Percentiles rank a stretch among this genome's conserved stretches.
Evolutionary conservation across 2,113 vertebrate genomes (phyloP).

Genomic region (Sapayoa aenigma): DNA sequence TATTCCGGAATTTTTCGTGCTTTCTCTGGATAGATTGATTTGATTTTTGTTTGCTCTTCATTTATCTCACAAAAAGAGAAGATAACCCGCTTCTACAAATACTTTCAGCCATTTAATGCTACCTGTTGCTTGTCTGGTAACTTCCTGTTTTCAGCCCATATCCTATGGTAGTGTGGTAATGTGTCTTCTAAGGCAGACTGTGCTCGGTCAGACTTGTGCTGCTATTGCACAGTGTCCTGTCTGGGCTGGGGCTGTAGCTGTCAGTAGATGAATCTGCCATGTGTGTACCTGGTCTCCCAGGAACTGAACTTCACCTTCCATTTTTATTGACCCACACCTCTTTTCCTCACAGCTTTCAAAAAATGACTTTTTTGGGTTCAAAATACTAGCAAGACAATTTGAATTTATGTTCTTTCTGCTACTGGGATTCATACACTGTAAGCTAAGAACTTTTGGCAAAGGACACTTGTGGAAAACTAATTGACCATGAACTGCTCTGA

Average conservation of each 20-base stretch:
- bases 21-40: not conserved
- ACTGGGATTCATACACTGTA: not conserved
- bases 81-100: not conserved
- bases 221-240: accelerated
- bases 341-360: not conserved
- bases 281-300: not conserved
- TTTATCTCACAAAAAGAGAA: not conserved
- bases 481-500: not conserved
- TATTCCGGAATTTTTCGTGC: not conserved
- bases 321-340: not conserved
- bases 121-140: not conserved
- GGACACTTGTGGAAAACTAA: not conserved
- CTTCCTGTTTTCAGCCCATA: not conserved
- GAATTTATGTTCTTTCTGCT: not conserved
- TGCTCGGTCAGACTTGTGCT: not conserved
- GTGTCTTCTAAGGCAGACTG: not conserved
- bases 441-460: not conserved
- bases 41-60: not conserved
- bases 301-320: not conserved
- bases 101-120: not conserved
- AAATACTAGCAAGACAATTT: not conserved
- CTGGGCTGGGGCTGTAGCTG: not conserved
- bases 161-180: not conserved
- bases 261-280: not conserved
- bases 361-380: not conserved